Evolutionary conservation across 2,113 vertebrate species (phyloP).

Genomic region (Pygoscelis adeliae): DNA sequence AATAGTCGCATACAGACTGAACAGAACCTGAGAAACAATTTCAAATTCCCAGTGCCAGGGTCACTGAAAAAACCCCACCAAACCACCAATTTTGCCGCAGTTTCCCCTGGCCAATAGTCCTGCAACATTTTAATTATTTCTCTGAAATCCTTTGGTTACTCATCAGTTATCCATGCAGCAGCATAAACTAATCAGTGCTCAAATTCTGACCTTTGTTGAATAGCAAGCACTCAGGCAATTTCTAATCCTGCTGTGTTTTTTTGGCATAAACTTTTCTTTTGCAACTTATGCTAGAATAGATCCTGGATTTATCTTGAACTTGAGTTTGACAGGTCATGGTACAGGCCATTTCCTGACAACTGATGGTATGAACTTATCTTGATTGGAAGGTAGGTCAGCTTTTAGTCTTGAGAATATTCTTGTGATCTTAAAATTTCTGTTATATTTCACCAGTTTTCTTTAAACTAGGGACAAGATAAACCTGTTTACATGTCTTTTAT

Average conservation of each 20-base stretch:
- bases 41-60: background rate
- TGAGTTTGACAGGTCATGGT: background rate
- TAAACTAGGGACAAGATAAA: background rate
- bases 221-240: background rate
- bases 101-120: background rate
- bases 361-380: background rate
- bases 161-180: background rate
- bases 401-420: background rate
- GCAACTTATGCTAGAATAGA: background rate
- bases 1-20: background rate
- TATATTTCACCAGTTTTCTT: background rate
- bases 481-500: background rate
- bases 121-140: background rate
- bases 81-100: background rate
- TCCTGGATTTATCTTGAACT: background rate
- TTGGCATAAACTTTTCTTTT: background rate
- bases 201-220: constrained; percentile 18
- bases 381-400: background rate
- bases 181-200: background rate
- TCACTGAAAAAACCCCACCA: background rate
- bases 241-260: background rate
- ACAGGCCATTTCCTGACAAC: background rate
- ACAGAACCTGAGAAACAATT: background rate
- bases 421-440: background rate
- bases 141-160: background rate